Evolutionary conservation across 2,888 invertebrate genomes (phyloP), one percentile per base, ranked within the genome.

Genomic region (Ophion costatus): DNA sequence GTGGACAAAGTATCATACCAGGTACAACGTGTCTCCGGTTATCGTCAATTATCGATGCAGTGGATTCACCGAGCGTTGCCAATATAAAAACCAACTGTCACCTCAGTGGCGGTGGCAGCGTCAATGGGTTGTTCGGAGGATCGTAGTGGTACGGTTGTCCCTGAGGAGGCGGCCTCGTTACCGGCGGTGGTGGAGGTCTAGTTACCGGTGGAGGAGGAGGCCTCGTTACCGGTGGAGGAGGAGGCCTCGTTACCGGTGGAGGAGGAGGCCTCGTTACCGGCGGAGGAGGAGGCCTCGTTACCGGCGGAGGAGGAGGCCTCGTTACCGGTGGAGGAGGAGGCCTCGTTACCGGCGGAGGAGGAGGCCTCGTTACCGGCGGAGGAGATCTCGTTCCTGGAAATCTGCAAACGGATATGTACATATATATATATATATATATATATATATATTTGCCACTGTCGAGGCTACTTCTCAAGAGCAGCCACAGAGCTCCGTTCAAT

Each of bases 121-220:
- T 45, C 17, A 69, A 24, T 17, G 22, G 14, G 4, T 17, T 7
- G 1, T 22, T 11, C 24, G 69, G 69, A 45, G 69, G 45, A 14
- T 67, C 7, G 67, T 67, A 67, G 6, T 14, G 45, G 45, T 67
- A 67, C 20, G 87, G 84, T 24, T 91, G 88, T 0, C 90, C 88
- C 20, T 89, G 90, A 0, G 91, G 89, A 11, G 42, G 89, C 42
- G 92, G 91, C 1, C 92, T 90, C 22, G 89, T 84, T 22, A 90
- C 88, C 76, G 80, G 82, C 45, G 82, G 67, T 33, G 80, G 87
- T 33, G 84, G 88, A n/a, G 83, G 85, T 64, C 88, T 91, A 74
- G 89, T 84, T 22, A 90, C 88, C 76, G 80, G 82, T 51, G 82
- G 67, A 42, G 80, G 87, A 33, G 84, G 88, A n/a, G 83, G 86